Base-by-base conservation (phyloP, 1,140 invertebrate species). In the Habropoda laboriosa region DNA sequence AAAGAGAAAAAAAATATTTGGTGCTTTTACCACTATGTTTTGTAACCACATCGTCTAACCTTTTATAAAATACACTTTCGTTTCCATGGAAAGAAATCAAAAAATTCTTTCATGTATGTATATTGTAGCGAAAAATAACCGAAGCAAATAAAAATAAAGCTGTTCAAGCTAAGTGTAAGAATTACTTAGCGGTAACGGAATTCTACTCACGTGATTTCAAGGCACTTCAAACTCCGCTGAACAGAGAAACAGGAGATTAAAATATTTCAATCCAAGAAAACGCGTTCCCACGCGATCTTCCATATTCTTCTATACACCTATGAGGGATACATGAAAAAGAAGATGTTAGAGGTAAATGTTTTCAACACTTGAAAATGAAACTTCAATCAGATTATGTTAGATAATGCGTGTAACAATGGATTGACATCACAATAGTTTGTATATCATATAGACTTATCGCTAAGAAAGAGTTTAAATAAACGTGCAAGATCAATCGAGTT, bases 251-350 rank as follows among this genome's bases (percentile, higher is more conserved):
- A 86, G 88, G 75, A 77, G 86, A 86, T 86, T 60, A 81, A 71
- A 81, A 77, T 61, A 72, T 81, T 90, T 90, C 74, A 86, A 89
- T 80, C 87, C 88, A 88, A 80, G 87, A 86, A 85, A 90, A 78
- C 80, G 89, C 83, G 84, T 89, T 90, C 84, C 90, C 83, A 88
- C 84, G 81, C 83, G 83, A 82, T 88, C 86, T 75, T 87, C 83
- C 64, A 78, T 75, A 86, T 81, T 89, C 87, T 88, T 89, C 89
- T 90, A 90, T 87, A 91, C 87, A 90, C 89, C 91, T 92, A 85
- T 86, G 80, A 86, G 83, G 83, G 89, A 92, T 86, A 86, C 70
- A 90, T 55, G 58, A 84, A 82, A 79, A 71, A 73, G 49, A n/a
- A 40, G 18, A 55, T 55, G 72, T 85, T 84, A 85, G 58, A 84